phyloP scores from a whole-genome alignment of 2,888 invertebrate genomes.

The Pterobdella sp. region DNA sequence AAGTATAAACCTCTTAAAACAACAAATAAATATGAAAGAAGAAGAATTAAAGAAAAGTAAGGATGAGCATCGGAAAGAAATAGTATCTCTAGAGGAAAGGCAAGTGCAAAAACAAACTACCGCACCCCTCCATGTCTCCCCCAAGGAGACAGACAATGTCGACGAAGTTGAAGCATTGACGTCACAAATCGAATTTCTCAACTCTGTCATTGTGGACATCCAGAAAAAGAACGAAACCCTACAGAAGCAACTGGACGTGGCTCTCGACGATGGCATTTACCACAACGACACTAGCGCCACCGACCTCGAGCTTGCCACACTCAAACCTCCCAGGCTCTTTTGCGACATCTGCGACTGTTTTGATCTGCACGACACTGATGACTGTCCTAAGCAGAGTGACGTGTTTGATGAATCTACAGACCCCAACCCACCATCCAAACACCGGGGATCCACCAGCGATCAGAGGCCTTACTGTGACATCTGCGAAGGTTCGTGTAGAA shows the following conservation, averaged over 20 bases:
- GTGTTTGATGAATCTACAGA: conserved; percentile 65
- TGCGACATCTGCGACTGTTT: conserved; percentile 97
- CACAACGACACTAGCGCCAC: background rate
- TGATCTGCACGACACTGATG: conserved; percentile 92
- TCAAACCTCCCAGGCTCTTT: conserved; percentile 67
- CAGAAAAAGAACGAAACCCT: conserved; percentile 82
- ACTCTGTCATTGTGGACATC: conserved; percentile 92
- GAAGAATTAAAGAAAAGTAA: background rate
- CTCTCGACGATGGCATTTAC: background rate
- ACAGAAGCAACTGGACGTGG: conserved; percentile 66
- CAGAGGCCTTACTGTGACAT: conserved; percentile 72
- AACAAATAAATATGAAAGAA: conserved; percentile 4
- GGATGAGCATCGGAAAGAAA: background rate
- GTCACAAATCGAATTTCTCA: conserved; percentile 66
- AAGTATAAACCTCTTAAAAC: background rate
- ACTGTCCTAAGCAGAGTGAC: conserved; percentile 78
- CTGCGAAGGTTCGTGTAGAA: conserved; percentile 61
- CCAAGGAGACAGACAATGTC: background rate
- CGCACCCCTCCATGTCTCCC: background rate
- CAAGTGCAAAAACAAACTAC: background rate
- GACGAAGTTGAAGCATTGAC: conserved; percentile 14
- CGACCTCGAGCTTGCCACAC: background rate
- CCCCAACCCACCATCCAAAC: conserved; percentile 54
- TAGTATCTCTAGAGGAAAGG: background rate
- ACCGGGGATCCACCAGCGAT: conserved; percentile 49